phyloP scores from a whole-genome alignment of 1,140 invertebrate genomes.

The Drosophila subpulchrella region DNA sequence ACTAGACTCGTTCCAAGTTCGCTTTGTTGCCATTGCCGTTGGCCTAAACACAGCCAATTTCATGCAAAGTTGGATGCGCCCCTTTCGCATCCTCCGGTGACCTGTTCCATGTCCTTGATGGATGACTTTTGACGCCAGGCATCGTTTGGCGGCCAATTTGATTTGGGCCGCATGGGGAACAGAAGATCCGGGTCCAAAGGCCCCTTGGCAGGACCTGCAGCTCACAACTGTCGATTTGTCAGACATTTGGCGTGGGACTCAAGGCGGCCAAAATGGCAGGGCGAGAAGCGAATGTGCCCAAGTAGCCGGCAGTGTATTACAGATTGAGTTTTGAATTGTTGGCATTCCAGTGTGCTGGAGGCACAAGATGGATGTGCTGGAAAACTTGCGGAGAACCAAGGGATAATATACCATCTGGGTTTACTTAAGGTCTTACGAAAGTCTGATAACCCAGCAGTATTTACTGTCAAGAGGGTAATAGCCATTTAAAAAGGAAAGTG shows the following conservation, averaged over 20 bases:
- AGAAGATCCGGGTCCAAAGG: not conserved
- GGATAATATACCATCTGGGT: slow-evolving; percentile 19
- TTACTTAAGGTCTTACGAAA: not conserved
- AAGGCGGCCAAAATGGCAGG: slow-evolving; percentile 3
- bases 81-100: slow-evolving; percentile 24
- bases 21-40: slow-evolving; percentile 36
- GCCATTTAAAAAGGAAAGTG: no score
- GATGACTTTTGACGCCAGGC: slow-evolving; percentile 74
- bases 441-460: not conserved
- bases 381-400: slow-evolving; percentile 5
- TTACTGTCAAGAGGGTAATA: no score
- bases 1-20: slow-evolving; percentile 12
- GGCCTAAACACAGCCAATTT: slow-evolving; percentile 69
- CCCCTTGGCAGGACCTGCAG: slow-evolving; percentile 46
- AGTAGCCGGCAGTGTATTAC: slow-evolving; percentile 48
- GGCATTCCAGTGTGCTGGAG: slow-evolving; percentile 35
- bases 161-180: slow-evolving; percentile 56
- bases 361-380: slow-evolving; percentile 33
- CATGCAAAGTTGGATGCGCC: slow-evolving; percentile 75
- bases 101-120: slow-evolving; percentile 61
- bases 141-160: slow-evolving; percentile 74
- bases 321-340: slow-evolving; percentile 51
- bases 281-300: slow-evolving; percentile 9
- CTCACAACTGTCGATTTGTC: slow-evolving; percentile 60
- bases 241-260: slow-evolving; percentile 37